Conservation (phyloP, 2,888 invertebrate species). For the Plemyria rubiginata region DNA sequence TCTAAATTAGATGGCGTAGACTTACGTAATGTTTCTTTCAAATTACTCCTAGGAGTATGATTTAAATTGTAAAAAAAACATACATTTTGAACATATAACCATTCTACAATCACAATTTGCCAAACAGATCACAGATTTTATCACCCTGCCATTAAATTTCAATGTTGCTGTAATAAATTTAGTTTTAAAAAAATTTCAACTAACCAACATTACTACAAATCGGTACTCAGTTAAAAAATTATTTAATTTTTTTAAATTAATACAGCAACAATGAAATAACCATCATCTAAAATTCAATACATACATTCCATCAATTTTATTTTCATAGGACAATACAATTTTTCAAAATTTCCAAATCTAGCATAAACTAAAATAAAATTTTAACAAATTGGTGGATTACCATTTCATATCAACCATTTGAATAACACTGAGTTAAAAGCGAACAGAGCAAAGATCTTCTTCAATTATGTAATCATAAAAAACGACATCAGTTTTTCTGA, state of each 20-base stretch:
- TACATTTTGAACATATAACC: conserved; percentile 38
- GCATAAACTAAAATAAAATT: conserved; percentile 45
- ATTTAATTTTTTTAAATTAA: background rate
- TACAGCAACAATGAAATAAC: conserved; percentile 26
- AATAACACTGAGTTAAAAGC: no score
- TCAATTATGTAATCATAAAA: background rate
- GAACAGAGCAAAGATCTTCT: background rate
- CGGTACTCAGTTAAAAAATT: background rate
- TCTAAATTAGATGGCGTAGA: no score
- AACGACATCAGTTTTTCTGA: no score
- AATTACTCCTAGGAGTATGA: no score
- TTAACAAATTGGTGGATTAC: conserved; percentile 36
- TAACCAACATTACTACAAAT: background rate
- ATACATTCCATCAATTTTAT: conserved; percentile 20
- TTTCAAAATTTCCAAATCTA: conserved; percentile 44
- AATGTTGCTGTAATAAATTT: conserved; percentile 49
- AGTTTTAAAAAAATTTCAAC: background rate
- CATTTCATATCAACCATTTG: conserved; percentile 30
- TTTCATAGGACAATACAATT: conserved; percentile 29
- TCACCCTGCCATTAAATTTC: conserved; percentile 63
- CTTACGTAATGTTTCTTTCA: no score
- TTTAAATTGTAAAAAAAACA: no score
- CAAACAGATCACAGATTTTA: conserved; percentile 75
- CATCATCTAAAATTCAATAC: conserved; percentile 19
- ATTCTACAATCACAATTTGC: conserved; percentile 73